Base-by-base conservation (phyloP, 92 coral and sea anemone species). In the Scolanthus callimorphus region DNA sequence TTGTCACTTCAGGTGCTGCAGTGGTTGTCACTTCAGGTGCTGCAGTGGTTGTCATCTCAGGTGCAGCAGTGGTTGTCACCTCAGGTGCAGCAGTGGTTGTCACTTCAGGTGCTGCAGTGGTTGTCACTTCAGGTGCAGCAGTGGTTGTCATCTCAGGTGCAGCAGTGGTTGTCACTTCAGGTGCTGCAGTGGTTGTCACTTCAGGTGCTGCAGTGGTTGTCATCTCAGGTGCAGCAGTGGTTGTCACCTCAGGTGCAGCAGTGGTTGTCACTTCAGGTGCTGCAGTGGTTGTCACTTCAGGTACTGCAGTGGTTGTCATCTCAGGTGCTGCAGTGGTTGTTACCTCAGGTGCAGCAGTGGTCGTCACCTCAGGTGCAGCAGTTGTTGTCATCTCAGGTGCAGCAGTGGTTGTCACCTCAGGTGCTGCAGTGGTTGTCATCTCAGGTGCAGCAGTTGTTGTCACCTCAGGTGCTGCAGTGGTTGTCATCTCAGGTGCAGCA, bases 21-120 rank as follows among this genome's bases (percentile, higher is more conserved):
- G 57, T 20, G 6, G 57, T 51, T n/a, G n/a, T n/a, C n/a, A n/a
- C n/a, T 3, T 34, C 41, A 6, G 41, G 41, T 34, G 41, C 41
- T 15, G 15, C 41, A 34, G 27, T 21, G 24, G 26, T 26, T n/a
- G n/a, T n/a, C n/a, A n/a, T n/a, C 3, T 4, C 57, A 19, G 57
- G 57, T 19, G 57, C 25, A 17, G 24, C 57, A 1, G 57, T 51
- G 24, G 57, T 51, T n/a, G n/a, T n/a, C n/a, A n/a, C n/a, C 57
- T 48, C 54, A 15, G 54, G 6, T 15, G 19, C 54, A 8, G 20
- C 20, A 9, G 64, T 3, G 23, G 21, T 34, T 6, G 41, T n/a
- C n/a, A n/a, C n/a, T n/a, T n/a, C 41, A 6, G 41, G 41, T 34
- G 41, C 41, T 6, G 6, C 41, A 34, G 41, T 34, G 41, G 41